phyloP scores from a whole-genome alignment of 2,113 vertebrate species.

The Barbus barbus region DNA sequence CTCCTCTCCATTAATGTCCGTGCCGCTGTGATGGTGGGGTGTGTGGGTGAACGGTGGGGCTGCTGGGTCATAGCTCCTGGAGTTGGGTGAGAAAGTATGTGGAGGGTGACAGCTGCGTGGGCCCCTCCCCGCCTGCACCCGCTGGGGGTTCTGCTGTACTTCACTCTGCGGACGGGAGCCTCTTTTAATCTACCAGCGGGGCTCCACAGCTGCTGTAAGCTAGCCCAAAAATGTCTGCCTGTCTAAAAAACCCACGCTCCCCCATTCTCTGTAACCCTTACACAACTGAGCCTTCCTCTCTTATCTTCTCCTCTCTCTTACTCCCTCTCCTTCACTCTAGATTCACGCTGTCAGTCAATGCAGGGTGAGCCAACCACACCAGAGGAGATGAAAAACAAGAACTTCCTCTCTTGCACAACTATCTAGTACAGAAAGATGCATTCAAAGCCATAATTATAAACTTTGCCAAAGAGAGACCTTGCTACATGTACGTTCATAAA shows the following conservation, averaged over 20 bases:
- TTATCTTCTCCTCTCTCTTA: neutral
- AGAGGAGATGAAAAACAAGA: neutral
- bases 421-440: neutral
- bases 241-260: conserved; percentile 39
- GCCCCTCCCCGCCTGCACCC: conserved; percentile 84
- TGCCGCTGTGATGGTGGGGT: neutral
- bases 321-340: neutral
- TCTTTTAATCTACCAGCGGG: conserved; percentile 94
- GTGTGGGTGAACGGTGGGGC: conserved; percentile 59
- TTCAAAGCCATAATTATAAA: neutral
- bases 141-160: conserved; percentile 86
- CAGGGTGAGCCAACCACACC: neutral
- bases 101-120: conserved; percentile 88
- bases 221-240: conserved; percentile 79
- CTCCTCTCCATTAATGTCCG: conserved; percentile 28
- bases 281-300: neutral
- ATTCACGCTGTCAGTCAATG: neutral
- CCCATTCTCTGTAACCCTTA: conserved; percentile 46
- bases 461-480: neutral
- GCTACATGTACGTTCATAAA: neutral
- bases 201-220: conserved; percentile 90
- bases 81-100: conserved; percentile 85
- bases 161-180: conserved; percentile 87
- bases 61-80: conserved; percentile 74
- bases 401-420: neutral